Evolutionary conservation across 2,797 vertebrate species (phyloP).

Genomic region (Synanceia verrucosa): DNA sequence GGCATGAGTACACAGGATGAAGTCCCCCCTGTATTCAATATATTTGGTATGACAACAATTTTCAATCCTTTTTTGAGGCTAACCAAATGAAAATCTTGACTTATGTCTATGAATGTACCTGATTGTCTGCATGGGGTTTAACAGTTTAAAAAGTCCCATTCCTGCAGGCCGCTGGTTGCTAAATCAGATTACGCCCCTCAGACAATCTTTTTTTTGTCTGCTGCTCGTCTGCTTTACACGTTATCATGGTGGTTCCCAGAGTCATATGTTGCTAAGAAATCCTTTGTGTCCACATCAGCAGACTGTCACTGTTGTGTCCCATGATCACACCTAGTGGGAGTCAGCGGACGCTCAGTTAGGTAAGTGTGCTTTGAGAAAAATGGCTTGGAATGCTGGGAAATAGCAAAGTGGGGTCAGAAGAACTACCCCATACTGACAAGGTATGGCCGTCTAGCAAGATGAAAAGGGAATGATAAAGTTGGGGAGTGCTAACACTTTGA

Average conservation of each 20-base stretch:
- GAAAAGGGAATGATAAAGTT: slow-evolving; percentile 42
- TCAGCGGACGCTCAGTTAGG: neutral
- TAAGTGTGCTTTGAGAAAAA: neutral
- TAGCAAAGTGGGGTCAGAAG: neutral
- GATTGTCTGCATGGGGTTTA: slow-evolving; percentile 74
- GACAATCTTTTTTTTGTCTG: slow-evolving; percentile 78
- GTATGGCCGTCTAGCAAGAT: slow-evolving; percentile 7
- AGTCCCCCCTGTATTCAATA: slow-evolving; percentile 46
- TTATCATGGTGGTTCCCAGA: slow-evolving; percentile 75
- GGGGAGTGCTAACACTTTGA: slow-evolving; percentile 53
- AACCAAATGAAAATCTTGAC: slow-evolving; percentile 72
- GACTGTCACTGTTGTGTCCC: slow-evolving; percentile 54
- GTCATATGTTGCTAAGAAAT: slow-evolving; percentile 75
- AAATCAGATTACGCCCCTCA: slow-evolving; percentile 79
- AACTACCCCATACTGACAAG: slow-evolving; percentile 2
- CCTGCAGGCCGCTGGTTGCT: slow-evolving; percentile 61
- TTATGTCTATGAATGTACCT: slow-evolving; percentile 73
- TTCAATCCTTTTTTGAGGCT: slow-evolving; percentile 54
- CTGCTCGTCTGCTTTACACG: slow-evolving; percentile 65
- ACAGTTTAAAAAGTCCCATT: slow-evolving; percentile 68
- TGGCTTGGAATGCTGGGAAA: neutral
- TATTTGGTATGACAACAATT: slow-evolving; percentile 71
- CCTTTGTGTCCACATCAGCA: slow-evolving; percentile 52
- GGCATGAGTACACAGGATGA: slow-evolving; percentile 33
- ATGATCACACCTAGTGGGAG: slow-evolving; percentile 62